A percentile compares a stretch with the other conserved stretches of the same genome.
Evolutionary conservation across 2,888 invertebrate species (phyloP).

Genomic region (Lasioglossum oenotherae): DNA sequence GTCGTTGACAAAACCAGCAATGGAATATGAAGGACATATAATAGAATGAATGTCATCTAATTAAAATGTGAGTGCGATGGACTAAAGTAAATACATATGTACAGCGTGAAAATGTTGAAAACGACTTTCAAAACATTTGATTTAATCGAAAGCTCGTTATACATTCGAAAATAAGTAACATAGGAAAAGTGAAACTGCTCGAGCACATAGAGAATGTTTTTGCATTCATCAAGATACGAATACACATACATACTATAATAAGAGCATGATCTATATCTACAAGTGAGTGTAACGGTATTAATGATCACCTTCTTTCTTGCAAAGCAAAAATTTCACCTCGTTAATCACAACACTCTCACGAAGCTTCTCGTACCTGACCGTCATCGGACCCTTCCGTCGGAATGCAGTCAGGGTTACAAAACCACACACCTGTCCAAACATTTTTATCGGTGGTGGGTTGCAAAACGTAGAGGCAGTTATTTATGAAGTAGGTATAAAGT

Average conservation of each 20-base stretch:
- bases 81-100: too few species aligned
- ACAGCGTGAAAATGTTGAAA: too few species aligned
- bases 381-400: slow-evolving; percentile 42
- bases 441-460: slow-evolving; percentile 69
- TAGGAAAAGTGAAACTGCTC: not conserved
- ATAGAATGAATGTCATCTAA: not conserved
- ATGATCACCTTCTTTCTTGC: not conserved
- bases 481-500: slow-evolving; percentile 31
- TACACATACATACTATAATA: not conserved
- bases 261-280: not conserved
- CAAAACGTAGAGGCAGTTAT: slow-evolving; percentile 63
- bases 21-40: not conserved
- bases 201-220: not conserved
- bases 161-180: not conserved
- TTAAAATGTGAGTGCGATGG: too few species aligned
- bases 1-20: not conserved
- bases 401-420: slow-evolving; percentile 74
- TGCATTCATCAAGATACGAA: not conserved
- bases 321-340: not conserved
- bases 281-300: not conserved
- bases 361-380: slow-evolving; percentile 18
- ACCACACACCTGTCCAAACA: slow-evolving; percentile 68
- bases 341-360: not conserved
- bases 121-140: not conserved
- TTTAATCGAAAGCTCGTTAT: not conserved